Evolutionary conservation across 37 sponge, comb jelly and placozoan species (phyloP).

Genomic region (Theonella swinhoei): DNA sequence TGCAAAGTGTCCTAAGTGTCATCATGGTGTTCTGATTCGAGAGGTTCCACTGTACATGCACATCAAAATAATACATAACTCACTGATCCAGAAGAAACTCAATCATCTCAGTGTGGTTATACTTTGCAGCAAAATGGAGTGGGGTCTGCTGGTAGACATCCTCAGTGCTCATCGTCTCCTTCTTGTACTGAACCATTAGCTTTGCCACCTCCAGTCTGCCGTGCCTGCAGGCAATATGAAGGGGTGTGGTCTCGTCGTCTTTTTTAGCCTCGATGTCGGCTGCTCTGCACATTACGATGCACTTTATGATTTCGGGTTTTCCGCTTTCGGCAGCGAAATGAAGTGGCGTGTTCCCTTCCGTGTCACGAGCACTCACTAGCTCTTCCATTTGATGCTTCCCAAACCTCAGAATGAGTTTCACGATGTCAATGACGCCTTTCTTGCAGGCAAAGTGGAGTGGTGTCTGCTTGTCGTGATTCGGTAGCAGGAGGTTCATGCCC

Average conservation of each 20-base stretch:
- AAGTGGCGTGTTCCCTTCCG: slow-evolving; percentile 47
- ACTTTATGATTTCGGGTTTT: slow-evolving; percentile 52
- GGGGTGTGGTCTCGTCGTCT: slow-evolving; percentile 52
- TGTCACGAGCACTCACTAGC: slow-evolving; percentile 18
- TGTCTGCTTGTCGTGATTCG: slow-evolving; percentile 32
- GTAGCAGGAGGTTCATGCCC: slow-evolving; percentile 14
- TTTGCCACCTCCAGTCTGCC: slow-evolving; percentile 69
- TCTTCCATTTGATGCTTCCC: background rate
- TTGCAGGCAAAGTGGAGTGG: slow-evolving; percentile 65
- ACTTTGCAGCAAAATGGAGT: slow-evolving; percentile 83
- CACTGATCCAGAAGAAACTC: slow-evolving; percentile 74
- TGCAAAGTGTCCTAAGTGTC: too few species aligned
- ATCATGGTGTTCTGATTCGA: too few species aligned
- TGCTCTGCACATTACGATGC: slow-evolving; percentile 39
- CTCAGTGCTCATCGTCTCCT: slow-evolving; percentile 16
- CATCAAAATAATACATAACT: slow-evolving; percentile 31
- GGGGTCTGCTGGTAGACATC: slow-evolving; percentile 70
- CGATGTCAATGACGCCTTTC: slow-evolving; percentile 64
- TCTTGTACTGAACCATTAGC: slow-evolving; percentile 48
- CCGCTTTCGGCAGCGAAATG: slow-evolving; percentile 76
- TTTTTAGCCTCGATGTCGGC: slow-evolving; percentile 52
- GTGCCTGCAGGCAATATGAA: slow-evolving; percentile 85
- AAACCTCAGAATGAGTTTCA: slow-evolving; percentile 32
- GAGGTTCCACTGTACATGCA: too few species aligned
- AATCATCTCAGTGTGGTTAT: slow-evolving; percentile 77